Evolutionary conservation across 2,888 invertebrate species (phyloP), one percentile per base, ranked within the genome.

Genomic region (Pandemis cinnamomeana): DNA sequence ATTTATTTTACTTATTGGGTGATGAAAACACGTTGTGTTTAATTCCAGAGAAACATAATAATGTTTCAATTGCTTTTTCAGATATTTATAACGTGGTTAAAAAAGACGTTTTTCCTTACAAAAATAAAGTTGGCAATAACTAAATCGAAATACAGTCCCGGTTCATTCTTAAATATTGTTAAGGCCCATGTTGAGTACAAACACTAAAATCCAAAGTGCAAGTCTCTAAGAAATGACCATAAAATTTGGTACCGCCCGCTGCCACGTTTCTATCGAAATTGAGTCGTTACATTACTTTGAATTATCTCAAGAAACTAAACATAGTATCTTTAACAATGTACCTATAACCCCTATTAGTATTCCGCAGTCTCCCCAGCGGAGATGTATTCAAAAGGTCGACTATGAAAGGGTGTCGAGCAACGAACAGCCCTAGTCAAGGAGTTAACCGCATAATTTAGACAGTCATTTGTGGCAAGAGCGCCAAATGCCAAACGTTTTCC

Each of bases 401-500:
- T 72, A 80, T 79, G 78, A 84, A 82, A 84, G 83, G 84, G 83
- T 83, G 83, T 83, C 83, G 81, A 82, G 82, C 78, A 80, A 79
- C 77, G 79, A 79, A 78, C 81, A 83, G 82, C 81, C 76, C 82
- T 79, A 81, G 79, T 77, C 80, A 80, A 82, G 83, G 82, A 87
- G 84, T 86, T 88, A 90, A 90, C 87, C 88, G 86, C 88, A 89
- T 90, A 90, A 91, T 90, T 89, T 88, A 87, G 86, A 85, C 87
- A 87, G 84, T 88, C 84, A 86, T 90, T 91, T 89, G 86, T 80
- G 83, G 84, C 83, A 83, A 82, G 82, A 80, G 78, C 78, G 80
- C 82, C 85, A 89, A 91, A 91, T 91, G 87, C 85, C 90, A 89
- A 81, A 79, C 79, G 77, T 77, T 84, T 84, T 84, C 80, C 80